Conservation (phyloP, 2,888 invertebrate species). For the Cheilosia variabilis region DNA sequence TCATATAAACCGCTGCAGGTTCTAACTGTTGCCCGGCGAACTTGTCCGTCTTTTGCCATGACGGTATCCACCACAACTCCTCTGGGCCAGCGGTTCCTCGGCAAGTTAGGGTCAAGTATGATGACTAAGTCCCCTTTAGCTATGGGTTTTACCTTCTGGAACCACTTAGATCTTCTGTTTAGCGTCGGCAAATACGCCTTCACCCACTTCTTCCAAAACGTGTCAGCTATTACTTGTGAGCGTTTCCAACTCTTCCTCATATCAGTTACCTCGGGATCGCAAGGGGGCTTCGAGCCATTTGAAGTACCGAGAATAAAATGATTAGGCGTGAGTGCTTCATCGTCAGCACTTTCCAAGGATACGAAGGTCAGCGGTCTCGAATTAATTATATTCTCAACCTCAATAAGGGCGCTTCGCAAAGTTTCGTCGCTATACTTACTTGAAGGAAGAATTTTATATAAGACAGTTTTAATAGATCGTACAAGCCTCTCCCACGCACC, state of each 20-base stretch:
- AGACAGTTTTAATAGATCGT: constrained; percentile 23
- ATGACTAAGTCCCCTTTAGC: constrained; percentile 59
- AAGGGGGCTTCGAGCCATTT: constrained; percentile 24
- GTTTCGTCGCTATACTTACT: constrained; percentile 2
- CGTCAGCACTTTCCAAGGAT: constrained; percentile 5
- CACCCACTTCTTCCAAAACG: constrained; percentile 46
- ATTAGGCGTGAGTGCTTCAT: constrained; percentile 68
- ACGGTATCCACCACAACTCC: background rate
- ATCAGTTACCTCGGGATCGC: background rate
- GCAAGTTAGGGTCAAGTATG: constrained; percentile 11
- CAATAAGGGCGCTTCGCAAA: background rate
- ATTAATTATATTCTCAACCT: constrained; percentile 67
- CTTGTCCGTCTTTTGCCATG: constrained; percentile 6
- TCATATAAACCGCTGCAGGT: background rate
- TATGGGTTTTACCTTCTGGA: constrained; percentile 25
- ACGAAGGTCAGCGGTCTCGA: constrained; percentile 33
- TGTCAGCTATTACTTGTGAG: constrained; percentile 13
- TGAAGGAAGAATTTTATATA: constrained; percentile 9
- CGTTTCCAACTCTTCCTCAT: constrained; percentile 29
- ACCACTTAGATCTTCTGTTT: constrained; percentile 67
- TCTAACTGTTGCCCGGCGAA: constrained; percentile 1
- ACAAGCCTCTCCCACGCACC: constrained; percentile 14
- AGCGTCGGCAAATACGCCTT: constrained; percentile 74
- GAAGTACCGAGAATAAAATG: constrained; percentile 67
- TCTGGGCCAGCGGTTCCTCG: constrained; percentile 10